Conservation (phyloP, 2,113 vertebrate species). For the Oncorhynchus tshawytscha region DNA sequence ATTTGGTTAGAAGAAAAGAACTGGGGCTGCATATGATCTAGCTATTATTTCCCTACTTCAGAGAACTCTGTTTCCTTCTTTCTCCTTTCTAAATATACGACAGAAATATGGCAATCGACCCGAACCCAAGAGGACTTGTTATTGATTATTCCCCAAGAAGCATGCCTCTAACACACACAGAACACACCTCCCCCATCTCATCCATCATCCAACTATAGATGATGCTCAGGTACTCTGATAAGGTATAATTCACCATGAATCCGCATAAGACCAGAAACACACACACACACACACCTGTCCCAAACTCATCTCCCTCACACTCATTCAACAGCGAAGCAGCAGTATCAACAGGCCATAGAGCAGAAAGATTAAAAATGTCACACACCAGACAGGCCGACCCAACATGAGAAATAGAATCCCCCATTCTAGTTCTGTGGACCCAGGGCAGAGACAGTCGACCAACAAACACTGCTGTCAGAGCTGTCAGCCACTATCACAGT, state of each 20-base stretch:
- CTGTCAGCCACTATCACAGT: too few relatives aligned
- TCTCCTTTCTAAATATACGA: background rate
- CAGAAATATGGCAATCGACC: background rate
- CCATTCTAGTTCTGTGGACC: background rate
- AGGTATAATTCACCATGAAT: too few relatives aligned
- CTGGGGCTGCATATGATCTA: background rate
- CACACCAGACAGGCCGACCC: conserved; percentile 3
- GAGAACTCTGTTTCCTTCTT: background rate
- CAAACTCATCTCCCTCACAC: background rate
- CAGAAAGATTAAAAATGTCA: conserved; percentile 35
- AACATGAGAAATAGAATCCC: background rate
- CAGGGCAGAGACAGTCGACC: conserved; percentile 6
- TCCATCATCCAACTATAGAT: background rate
- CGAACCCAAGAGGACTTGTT: background rate
- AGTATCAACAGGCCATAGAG: conserved; percentile 5
- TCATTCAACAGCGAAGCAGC: conserved; percentile 1
- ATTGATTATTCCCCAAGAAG: background rate
- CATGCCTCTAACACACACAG: conserved; percentile 2
- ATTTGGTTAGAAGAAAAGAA: background rate
- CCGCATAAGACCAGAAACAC: background rate
- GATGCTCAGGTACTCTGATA: background rate
- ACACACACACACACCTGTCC: conserved; percentile 6
- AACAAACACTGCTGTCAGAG: conserved; percentile 32
- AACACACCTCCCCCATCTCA: background rate
- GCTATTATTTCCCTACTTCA: background rate